Conservation (phyloP, 2,113 vertebrate genomes). For the Leiothrix lutea region DNA sequence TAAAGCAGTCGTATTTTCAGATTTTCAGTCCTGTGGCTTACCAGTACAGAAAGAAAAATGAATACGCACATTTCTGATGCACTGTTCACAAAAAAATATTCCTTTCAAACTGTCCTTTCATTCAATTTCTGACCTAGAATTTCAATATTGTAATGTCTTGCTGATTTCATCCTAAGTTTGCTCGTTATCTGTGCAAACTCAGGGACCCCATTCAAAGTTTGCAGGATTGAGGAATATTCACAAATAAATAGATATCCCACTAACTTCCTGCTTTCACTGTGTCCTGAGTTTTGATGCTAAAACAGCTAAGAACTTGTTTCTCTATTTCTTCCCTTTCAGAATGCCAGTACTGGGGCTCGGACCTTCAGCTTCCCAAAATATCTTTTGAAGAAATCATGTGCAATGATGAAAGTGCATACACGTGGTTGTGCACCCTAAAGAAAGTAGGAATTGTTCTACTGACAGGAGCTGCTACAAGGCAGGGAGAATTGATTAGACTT, state of each 20-base stretch:
- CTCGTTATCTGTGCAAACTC: neutral
- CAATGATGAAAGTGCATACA: slow-evolving; percentile 79
- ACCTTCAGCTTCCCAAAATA: slow-evolving; percentile 80
- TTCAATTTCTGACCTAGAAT: neutral
- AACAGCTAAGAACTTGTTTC: neutral
- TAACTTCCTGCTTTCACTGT: rapidly evolving
- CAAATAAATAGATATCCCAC: neutral
- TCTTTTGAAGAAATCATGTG: slow-evolving; percentile 83
- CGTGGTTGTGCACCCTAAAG: slow-evolving; percentile 85
- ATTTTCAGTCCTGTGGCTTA: neutral
- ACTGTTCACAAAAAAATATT: neutral
- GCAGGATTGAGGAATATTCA: neutral
- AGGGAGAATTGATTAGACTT: slow-evolving; percentile 84
- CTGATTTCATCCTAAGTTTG: neutral
- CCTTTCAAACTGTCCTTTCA: neutral
- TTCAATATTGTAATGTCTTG: neutral
- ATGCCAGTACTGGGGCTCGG: slow-evolving; percentile 81
- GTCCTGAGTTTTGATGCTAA: neutral
- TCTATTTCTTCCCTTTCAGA: slow-evolving; percentile 71
- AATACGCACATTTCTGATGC: neutral
- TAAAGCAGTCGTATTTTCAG: neutral
- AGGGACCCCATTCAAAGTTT: neutral
- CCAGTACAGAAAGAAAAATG: neutral
- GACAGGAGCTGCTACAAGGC: slow-evolving; percentile 80
- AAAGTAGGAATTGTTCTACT: slow-evolving; percentile 86